A percentile compares a stretch with the other conserved stretches of the same genome.
These are phyloP conservation scores for Thera britannica DNA, from an alignment of 2,888 invertebrate species.

Conservation along the genomic window DNA sequence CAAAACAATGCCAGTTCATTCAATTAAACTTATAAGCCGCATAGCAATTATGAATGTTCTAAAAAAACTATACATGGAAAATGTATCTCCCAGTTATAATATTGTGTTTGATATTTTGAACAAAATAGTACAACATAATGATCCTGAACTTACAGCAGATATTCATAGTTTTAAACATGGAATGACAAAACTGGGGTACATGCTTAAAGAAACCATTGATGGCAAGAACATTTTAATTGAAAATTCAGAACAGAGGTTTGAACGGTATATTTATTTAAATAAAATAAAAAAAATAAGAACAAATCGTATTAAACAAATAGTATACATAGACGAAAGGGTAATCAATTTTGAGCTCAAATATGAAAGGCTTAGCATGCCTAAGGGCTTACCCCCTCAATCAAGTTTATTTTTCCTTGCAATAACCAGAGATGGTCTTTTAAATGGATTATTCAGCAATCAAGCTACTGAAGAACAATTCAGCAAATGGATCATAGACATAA, in stretches of 20 bases:
- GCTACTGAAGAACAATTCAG: conserved; percentile 47
- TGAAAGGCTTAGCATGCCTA: conserved; percentile 38
- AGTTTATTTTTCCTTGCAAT: conserved; percentile 50
- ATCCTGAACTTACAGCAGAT: conserved; percentile 13
- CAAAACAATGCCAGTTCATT: not conserved
- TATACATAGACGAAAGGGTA: conserved; percentile 60
- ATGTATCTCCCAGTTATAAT: conserved; percentile 11
- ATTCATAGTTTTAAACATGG: conserved; percentile 33
- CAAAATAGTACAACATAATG: conserved; percentile 29
- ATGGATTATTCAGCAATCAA: conserved; percentile 53
- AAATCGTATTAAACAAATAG: conserved; percentile 25
- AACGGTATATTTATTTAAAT: conserved; percentile 55
- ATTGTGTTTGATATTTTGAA: conserved; percentile 19
- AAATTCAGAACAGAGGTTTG: conserved; percentile 58
- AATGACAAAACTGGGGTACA: conserved; percentile 49
- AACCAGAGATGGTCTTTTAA: conserved; percentile 47
- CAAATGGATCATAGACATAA: conserved; percentile 61
- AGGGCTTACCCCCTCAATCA: conserved; percentile 14
- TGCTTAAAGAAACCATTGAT: conserved; percentile 42
- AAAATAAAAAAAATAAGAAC: conserved; percentile 52
- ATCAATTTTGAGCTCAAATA: conserved; percentile 43
- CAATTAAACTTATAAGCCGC: conserved; percentile 15
- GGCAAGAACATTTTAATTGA: conserved; percentile 52
- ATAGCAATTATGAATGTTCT: conserved; percentile 33
- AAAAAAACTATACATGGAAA: conserved; percentile 25